Conservation (phyloP, 2,888 invertebrate species). For the Electrophaes corylata region DNA sequence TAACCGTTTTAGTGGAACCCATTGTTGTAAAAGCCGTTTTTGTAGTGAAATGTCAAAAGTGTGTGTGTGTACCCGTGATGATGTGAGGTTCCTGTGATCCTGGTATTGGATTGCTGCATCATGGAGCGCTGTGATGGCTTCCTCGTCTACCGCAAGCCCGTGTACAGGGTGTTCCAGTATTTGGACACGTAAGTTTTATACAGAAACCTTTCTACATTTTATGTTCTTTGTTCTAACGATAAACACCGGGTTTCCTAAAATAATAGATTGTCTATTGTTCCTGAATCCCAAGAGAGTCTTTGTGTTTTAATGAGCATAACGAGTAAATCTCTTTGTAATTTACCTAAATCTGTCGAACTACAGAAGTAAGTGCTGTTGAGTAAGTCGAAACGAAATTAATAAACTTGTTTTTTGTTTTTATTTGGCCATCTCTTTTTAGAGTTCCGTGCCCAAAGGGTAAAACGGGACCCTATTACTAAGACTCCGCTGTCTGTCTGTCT, state of each 20-base stretch:
- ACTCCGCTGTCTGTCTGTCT: too few relatives aligned
- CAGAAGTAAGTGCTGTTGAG: too few relatives aligned
- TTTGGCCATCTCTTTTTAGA: too few relatives aligned
- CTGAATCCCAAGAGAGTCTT: neutral
- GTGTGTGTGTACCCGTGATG: conserved; percentile 46
- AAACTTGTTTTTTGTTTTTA: too few relatives aligned
- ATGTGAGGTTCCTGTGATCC: conserved; percentile 45
- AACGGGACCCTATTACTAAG: too few relatives aligned
- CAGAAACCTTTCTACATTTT: neutral
- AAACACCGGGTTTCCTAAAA: neutral
- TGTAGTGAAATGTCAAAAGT: conserved; percentile 21
- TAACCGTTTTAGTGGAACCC: conserved; percentile 13
- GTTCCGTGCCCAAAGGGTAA: too few relatives aligned
- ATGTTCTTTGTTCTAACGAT: too few relatives aligned
- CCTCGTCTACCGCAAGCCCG: conserved; percentile 91
- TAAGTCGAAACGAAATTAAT: too few relatives aligned
- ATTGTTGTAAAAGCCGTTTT: conserved; percentile 24
- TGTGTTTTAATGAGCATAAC: neutral
- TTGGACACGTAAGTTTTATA: conserved; percentile 89
- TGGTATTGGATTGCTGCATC: conserved; percentile 58
- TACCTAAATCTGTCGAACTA: neutral
- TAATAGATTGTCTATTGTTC: neutral
- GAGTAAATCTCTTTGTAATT: neutral
- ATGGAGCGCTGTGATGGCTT: conserved; percentile 92
- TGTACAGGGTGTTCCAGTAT: conserved; percentile 92